phyloP scores from a whole-genome alignment of 2,113 vertebrate genomes.

The Anser cygnoides region DNA sequence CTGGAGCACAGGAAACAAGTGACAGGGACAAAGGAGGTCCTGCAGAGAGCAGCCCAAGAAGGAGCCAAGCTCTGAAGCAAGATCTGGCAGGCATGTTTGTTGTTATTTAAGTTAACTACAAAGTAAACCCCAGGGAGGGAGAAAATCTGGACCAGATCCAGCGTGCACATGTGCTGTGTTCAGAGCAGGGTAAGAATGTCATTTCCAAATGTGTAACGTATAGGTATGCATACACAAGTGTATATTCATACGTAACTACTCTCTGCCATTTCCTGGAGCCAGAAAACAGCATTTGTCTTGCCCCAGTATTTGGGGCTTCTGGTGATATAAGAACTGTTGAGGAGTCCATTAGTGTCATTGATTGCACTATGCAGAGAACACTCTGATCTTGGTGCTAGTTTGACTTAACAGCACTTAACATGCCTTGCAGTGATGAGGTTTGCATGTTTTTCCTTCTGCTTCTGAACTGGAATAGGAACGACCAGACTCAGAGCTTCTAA shows the following conservation, averaged over 20 bases:
- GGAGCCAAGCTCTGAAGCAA: slow-evolving; percentile 2
- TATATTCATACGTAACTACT: not conserved
- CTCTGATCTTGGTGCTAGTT: not conserved
- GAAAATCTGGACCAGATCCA: slow-evolving; percentile 8
- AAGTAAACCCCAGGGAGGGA: not conserved
- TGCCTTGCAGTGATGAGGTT: not conserved
- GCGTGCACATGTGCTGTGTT: not conserved
- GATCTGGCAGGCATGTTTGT: not conserved
- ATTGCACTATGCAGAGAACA: not conserved
- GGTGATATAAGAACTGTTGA: not conserved
- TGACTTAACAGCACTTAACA: not conserved
- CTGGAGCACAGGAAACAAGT: not conserved
- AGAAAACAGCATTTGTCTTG: not conserved
- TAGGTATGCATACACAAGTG: not conserved
- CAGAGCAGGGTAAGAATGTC: not conserved
- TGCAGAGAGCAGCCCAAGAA: not conserved
- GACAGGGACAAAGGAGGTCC: not conserved
- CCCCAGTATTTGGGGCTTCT: not conserved
- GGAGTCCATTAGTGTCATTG: not conserved
- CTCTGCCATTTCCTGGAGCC: not conserved
- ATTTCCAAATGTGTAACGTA: fast-evolving
- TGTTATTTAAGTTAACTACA: slow-evolving; percentile 37
- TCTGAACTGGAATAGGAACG: not conserved
- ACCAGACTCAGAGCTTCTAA: not conserved
- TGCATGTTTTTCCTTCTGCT: not conserved